phyloP scores from a whole-genome alignment of 2,888 invertebrate genomes.

The Catotricha subobsoleta region DNA sequence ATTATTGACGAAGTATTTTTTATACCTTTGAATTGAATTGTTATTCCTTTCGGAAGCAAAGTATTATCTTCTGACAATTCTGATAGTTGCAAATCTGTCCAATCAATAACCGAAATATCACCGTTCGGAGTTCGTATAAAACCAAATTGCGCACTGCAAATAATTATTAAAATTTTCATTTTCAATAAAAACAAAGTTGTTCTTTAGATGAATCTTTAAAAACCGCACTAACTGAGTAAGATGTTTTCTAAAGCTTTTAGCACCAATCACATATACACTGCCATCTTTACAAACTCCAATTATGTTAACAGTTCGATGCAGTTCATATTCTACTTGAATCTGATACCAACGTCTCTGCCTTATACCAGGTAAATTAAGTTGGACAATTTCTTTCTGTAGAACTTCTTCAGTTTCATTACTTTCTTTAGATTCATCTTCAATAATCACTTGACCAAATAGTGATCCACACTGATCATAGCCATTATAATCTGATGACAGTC shows the following conservation, averaged over 20 bases:
- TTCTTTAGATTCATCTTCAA: slow-evolving; percentile 22
- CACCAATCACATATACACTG: slow-evolving; percentile 35
- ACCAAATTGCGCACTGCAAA: slow-evolving; percentile 36
- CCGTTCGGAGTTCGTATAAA: slow-evolving; percentile 32
- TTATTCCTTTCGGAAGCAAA: slow-evolving; percentile 31
- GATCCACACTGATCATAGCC: slow-evolving; percentile 48
- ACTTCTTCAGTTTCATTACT: too few relatives aligned
- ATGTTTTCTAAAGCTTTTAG: slow-evolving; percentile 32
- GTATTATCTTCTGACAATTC: slow-evolving; percentile 30
- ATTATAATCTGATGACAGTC: slow-evolving; percentile 27
- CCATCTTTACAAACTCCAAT: slow-evolving; percentile 35
- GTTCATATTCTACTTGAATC: slow-evolving; percentile 17
- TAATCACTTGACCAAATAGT: slow-evolving; percentile 37
- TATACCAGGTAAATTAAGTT: slow-evolving; percentile 32
- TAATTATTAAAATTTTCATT: slow-evolving; percentile 14
- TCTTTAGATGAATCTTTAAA: background rate
- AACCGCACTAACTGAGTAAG: slow-evolving; percentile 37
- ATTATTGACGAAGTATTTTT: background rate
- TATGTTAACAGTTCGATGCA: slow-evolving; percentile 24
- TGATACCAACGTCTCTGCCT: slow-evolving; percentile 32
- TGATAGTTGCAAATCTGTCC: slow-evolving; percentile 32
- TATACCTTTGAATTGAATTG: slow-evolving; percentile 34
- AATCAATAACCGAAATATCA: slow-evolving; percentile 26
- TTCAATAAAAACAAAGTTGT: slow-evolving; percentile 12
- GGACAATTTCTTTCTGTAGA: too few relatives aligned